A percentile compares a stretch with the other conserved stretches of the same genome.
Evolutionary conservation across 2,113 vertebrate species (phyloP).

Genomic region (Clupea harengus): DNA sequence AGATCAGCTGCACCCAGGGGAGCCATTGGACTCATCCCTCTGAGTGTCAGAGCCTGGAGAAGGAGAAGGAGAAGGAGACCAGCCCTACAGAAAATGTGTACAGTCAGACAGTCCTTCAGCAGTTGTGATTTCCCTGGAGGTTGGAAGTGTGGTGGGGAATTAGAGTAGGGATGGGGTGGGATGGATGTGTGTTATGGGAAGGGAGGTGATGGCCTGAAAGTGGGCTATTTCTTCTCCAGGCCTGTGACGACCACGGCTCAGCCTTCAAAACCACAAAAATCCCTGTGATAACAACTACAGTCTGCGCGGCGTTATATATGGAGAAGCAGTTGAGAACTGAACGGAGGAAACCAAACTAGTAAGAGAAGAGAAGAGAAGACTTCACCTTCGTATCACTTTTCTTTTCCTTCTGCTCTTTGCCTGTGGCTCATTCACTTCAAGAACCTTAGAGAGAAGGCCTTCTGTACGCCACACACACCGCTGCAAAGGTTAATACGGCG

Average conservation of each 20-base stretch:
- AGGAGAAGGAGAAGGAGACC: no score
- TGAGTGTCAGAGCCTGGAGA: slow-evolving; percentile 22
- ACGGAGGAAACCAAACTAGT: not conserved
- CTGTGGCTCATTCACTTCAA: not conserved
- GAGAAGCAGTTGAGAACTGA: not conserved
- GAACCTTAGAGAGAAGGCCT: not conserved
- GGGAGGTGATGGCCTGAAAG: not conserved
- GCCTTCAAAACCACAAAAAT: not conserved
- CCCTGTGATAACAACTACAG: not conserved
- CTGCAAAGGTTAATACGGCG: slow-evolving; percentile 16
- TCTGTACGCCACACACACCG: not conserved
- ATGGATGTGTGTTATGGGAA: not conserved
- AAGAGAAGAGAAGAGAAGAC: not conserved
- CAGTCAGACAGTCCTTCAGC: slow-evolving; percentile 29
- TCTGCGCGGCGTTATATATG: not conserved
- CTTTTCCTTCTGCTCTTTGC: not conserved
- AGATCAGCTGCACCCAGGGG: slow-evolving; percentile 16
- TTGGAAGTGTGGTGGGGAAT: not conserved
- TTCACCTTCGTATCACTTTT: not conserved
- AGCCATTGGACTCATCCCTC: slow-evolving; percentile 27
- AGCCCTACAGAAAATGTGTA: slow-evolving; percentile 23
- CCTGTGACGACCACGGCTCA: not conserved
- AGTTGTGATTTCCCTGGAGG: slow-evolving; percentile 34
- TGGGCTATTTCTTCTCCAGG: not conserved
- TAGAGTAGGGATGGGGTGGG: not conserved